These are phyloP conservation scores for Chalcosyrphus nemorum DNA, from an alignment of 2,888 invertebrate species.

Conservation along the genomic window DNA sequence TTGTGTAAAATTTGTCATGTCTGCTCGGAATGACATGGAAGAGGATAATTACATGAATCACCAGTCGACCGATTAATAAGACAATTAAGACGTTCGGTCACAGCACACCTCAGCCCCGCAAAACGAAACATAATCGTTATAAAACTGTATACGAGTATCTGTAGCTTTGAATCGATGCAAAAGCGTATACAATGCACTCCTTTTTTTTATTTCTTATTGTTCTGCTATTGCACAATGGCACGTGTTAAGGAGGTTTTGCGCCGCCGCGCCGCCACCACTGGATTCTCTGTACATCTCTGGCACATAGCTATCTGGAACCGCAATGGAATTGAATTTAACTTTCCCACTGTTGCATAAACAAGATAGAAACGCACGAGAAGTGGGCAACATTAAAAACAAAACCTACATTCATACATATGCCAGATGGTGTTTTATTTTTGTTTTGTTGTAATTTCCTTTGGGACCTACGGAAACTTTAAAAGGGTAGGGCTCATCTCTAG, in stretches of 20 bases:
- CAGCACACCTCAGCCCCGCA: too few species aligned
- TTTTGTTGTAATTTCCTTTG: not conserved
- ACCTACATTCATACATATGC: not conserved
- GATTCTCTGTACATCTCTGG: not conserved
- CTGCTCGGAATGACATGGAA: slow-evolving; percentile 49
- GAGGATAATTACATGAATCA: slow-evolving; percentile 41
- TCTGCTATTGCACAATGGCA: slow-evolving; percentile 58
- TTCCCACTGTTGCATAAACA: slow-evolving; percentile 40
- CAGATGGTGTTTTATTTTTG: slow-evolving; percentile 12
- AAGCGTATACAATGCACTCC: slow-evolving; percentile 29
- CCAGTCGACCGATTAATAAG: slow-evolving; percentile 59
- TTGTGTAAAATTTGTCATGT: slow-evolving; percentile 59
- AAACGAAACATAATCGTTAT: slow-evolving; percentile 32
- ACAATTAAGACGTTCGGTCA: slow-evolving; percentile 56
- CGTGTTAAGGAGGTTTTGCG: slow-evolving; percentile 48
- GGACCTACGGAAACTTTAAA: not conserved
- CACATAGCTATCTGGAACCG: slow-evolving; percentile 36
- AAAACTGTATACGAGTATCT: slow-evolving; percentile 13
- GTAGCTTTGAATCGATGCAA: slow-evolving; percentile 32
- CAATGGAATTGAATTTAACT: slow-evolving; percentile 50
- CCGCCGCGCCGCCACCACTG: too few species aligned
- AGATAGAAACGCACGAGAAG: not conserved
- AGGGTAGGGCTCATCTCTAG: slow-evolving; percentile 16
- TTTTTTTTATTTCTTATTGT: slow-evolving; percentile 35
- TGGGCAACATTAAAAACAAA: not conserved